Evolutionary conservation across 2,113 vertebrate species (phyloP), one percentile per base, ranked within the genome.

Genomic region (Grallaria varia): DNA sequence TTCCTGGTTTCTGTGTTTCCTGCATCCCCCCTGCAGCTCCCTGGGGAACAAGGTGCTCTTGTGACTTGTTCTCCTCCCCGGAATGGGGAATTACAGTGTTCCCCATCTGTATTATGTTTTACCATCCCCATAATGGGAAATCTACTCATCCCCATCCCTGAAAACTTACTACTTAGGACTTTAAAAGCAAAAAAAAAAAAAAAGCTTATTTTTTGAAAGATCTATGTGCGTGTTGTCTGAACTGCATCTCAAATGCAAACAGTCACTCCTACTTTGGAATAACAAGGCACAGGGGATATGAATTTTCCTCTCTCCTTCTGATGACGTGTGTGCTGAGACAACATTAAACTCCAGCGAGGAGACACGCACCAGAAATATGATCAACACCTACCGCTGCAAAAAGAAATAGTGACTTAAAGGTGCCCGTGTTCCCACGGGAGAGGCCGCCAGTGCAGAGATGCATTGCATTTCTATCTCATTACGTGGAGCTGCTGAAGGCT

Each of bases 401-500:
- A 53, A 89, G 63, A 74, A 92, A 60, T 35, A 55, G 75, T 95
- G 91, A 64, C 62, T 96, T 76, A 72, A 64, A 90, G 56, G 85
- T 90, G 74, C 53, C 67, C 0, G 0, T 62, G 37, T 47, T 90
- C 89, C 79, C 66, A 84, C n/a, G 68, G 47, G 74, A 86, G 73
- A 45, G 73, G n/a, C 37, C 0, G 1, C 35, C 82, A 30, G 71
- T 18, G 52, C 37, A 58, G 94, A 68, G 71, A 79, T 52, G 82
- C 91, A n/a, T 56, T 92, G 93, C 75, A 33, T 88, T 88, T 94
- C 78, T 83, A 1, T 86, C 75, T 80, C 85, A 42, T 92, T 94
- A 79, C 27, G 2, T 1, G 0, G 56, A 81, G 89, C 76, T 88
- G 84, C 39, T 45, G 71, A 88, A 87, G 75, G 87, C 42, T 87